Conservation (phyloP, 1,140 invertebrate species). For the Phymastichus coffea region DNA sequence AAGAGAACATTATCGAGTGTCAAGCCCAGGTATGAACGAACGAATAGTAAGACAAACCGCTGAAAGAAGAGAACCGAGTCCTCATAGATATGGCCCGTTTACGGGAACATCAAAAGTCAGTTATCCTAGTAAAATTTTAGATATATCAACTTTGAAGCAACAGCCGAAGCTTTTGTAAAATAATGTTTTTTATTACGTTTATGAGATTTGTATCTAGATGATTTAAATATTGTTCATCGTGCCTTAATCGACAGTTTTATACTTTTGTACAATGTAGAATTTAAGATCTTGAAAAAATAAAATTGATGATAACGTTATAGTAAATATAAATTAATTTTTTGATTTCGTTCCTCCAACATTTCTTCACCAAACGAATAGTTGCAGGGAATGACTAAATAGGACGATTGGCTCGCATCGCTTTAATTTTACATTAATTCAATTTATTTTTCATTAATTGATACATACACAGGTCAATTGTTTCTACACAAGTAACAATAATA, state of each 20-base stretch:
- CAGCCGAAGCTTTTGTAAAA: constrained; percentile 64
- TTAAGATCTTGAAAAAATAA: no score
- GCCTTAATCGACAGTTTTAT: constrained; percentile 10
- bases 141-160: constrained; percentile 65
- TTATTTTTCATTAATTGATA: constrained; percentile 30
- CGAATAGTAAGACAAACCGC: constrained; percentile 12
- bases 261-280: constrained; percentile 13
- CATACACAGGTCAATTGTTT: constrained; percentile 26
- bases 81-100: constrained; percentile 17
- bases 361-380: no score
- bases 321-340: no score
- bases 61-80: constrained; percentile 18
- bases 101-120: constrained; percentile 37
- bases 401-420: no score
- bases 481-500: constrained; percentile 32
- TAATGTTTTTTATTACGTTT: constrained; percentile 12
- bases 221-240: constrained; percentile 3
- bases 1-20: not conserved
- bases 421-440: constrained; percentile 25
- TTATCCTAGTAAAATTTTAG: constrained; percentile 62
- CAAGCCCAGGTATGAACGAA: constrained; percentile 12
- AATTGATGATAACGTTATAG: no score
- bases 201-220: not conserved
- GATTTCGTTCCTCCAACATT: no score
- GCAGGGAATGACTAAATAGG: no score